These are phyloP conservation scores for Elaeidobius kamerunicus DNA, from an alignment of 2,888 invertebrate genomes.

Conservation along the genomic window DNA sequence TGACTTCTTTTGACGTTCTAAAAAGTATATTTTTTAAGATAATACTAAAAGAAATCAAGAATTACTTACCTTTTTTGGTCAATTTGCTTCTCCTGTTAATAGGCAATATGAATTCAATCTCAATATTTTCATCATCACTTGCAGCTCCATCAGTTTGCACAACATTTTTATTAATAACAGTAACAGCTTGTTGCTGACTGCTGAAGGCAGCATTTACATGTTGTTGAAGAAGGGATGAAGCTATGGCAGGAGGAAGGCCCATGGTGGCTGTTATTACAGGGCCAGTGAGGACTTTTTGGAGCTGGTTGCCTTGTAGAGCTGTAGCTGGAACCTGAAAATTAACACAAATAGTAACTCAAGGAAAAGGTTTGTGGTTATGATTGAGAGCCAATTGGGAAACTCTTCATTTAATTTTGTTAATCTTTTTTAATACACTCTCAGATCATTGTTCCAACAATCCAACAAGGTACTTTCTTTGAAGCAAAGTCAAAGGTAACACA, in stretches of 20 bases:
- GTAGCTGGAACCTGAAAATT: slow-evolving; percentile 67
- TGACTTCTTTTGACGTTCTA: slow-evolving; percentile 9
- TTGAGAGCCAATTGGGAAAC: too few species aligned
- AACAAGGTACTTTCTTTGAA: too few species aligned
- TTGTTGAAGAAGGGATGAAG: slow-evolving; percentile 81
- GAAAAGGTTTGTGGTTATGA: too few species aligned
- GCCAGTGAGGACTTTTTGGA: slow-evolving; percentile 73
- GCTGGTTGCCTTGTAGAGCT: slow-evolving; percentile 63
- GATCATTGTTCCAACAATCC: too few species aligned
- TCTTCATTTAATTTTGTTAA: background rate
- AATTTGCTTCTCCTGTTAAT: slow-evolving; percentile 7
- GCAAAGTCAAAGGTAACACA: too few species aligned
- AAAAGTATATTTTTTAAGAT: too few species aligned
- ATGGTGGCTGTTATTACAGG: slow-evolving; percentile 88
- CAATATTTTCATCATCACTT: slow-evolving; percentile 38
- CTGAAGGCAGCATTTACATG: slow-evolving; percentile 76
- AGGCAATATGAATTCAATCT: slow-evolving; percentile 43
- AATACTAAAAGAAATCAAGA: too few species aligned
- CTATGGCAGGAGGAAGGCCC: slow-evolving; percentile 77
- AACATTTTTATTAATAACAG: slow-evolving; percentile 36
- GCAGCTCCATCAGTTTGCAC: slow-evolving; percentile 39
- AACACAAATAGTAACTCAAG: too few species aligned
- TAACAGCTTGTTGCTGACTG: slow-evolving; percentile 39
- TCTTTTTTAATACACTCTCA: background rate
- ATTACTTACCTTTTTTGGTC: slow-evolving; percentile 9